phyloP scores from a whole-genome alignment of 2,888 invertebrate species.

The Agapetus fuscipes region DNA sequence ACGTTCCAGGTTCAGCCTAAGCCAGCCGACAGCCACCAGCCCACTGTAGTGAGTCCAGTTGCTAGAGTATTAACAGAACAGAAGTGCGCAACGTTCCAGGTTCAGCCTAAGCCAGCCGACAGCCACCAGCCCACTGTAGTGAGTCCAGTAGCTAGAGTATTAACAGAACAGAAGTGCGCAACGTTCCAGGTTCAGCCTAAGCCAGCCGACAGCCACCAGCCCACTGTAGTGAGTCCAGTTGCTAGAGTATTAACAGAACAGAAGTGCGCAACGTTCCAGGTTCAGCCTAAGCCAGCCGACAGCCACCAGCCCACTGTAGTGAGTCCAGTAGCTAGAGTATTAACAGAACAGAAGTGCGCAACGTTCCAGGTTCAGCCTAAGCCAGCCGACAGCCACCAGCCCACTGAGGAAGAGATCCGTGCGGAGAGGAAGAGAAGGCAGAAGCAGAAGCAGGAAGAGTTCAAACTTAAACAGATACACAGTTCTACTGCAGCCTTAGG shows the following conservation, averaged over 20 bases:
- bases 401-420: slow-evolving; percentile 34
- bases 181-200: too few species aligned
- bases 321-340: slow-evolving; percentile 38
- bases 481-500: slow-evolving; percentile 26
- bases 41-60: too few species aligned
- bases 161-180: too few species aligned
- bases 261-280: slow-evolving; percentile 15
- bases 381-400: slow-evolving; percentile 19
- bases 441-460: slow-evolving; percentile 39
- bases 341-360: slow-evolving; percentile 24
- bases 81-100: too few species aligned
- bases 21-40: too few species aligned
- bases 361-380: slow-evolving; percentile 17
- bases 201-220: too few species aligned
- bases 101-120: too few species aligned
- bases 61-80: too few species aligned
- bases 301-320: slow-evolving; percentile 25
- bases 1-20: too few species aligned
- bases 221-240: too few species aligned
- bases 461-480: slow-evolving; percentile 32
- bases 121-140: too few species aligned
- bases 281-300: slow-evolving; percentile 8
- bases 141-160: too few species aligned
- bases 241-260: slow-evolving; percentile 34
- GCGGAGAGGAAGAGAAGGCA: slow-evolving; percentile 40